Evolutionary conservation across 2,113 vertebrate genomes (phyloP).

Genomic region (Penelope pileata): DNA sequence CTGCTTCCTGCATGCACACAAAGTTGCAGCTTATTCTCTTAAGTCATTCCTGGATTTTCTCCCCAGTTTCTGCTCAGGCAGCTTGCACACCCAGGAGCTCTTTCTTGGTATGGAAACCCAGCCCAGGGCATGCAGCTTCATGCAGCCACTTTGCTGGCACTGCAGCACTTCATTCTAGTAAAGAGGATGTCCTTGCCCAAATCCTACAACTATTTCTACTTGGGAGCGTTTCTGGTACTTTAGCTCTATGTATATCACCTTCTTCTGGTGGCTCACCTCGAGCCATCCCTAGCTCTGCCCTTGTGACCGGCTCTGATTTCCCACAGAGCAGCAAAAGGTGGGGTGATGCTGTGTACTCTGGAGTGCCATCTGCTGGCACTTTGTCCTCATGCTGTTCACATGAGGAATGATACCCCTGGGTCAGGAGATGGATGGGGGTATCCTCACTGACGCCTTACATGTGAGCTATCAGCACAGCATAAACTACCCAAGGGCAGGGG

Average conservation of each 20-base stretch:
- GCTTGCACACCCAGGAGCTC: accelerated
- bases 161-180: accelerated
- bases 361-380: slow-evolving; percentile 12
- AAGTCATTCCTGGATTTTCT: not conserved
- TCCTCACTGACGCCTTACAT: accelerated
- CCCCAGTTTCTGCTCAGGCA: not conserved
- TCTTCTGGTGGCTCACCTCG: not conserved
- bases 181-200: accelerated
- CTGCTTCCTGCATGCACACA: accelerated
- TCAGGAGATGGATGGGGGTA: accelerated
- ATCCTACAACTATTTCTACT: accelerated
- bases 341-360: not conserved
- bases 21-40: not conserved
- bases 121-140: accelerated
- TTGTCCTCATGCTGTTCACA: accelerated
- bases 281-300: not conserved
- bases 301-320: not conserved
- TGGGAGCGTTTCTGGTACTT: accelerated
- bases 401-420: accelerated
- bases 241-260: no score
- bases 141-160: accelerated
- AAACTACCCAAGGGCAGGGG: accelerated
- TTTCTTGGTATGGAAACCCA: accelerated
- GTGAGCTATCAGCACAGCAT: accelerated
- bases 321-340: not conserved